Percentiles rank a stretch among this genome's conserved stretches.
phyloP scores from a whole-genome alignment of 1,140 invertebrate genomes.

The Caenorhabditis inopinata region DNA sequence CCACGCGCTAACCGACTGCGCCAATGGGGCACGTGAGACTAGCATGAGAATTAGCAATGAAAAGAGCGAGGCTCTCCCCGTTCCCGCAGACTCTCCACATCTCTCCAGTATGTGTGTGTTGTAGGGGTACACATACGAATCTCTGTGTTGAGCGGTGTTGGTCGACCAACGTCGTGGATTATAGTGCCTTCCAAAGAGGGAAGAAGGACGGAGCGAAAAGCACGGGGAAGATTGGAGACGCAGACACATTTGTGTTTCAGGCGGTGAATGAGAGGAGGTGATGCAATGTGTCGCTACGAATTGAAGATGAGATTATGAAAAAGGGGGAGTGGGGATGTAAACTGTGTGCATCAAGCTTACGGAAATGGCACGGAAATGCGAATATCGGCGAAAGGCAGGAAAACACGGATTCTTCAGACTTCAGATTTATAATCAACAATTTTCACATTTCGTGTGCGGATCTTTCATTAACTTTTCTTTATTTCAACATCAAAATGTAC shows the following conservation, averaged over 20 bases:
- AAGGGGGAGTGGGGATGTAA: background rate
- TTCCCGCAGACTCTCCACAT: background rate
- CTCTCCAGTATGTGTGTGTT: background rate
- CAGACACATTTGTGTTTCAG: slow-evolving; percentile 11
- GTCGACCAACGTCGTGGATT: too few species aligned
- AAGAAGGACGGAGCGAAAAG: background rate
- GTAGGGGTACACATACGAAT: background rate
- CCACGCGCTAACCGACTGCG: slow-evolving; percentile 53
- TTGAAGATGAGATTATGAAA: slow-evolving; percentile 22
- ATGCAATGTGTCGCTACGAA: background rate
- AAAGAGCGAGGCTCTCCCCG: background rate
- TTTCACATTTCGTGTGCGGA: too few species aligned
- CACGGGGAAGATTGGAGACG: background rate
- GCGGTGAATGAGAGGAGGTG: background rate
- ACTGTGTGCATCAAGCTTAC: background rate
- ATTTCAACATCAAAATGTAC: slow-evolving; percentile 38
- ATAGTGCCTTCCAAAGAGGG: background rate
- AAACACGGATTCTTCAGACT: background rate
- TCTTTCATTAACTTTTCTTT: too few species aligned
- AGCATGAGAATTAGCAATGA: background rate
- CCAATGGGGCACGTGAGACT: slow-evolving; percentile 40
- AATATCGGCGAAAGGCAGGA: background rate
- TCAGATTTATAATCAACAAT: too few species aligned
- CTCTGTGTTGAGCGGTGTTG: background rate
- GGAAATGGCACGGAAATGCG: slow-evolving; percentile 20